Evolutionary conservation across 2,888 invertebrate species (phyloP), one percentile per base, ranked within the genome.

Genomic region (Spilosoma lubricipeda): DNA sequence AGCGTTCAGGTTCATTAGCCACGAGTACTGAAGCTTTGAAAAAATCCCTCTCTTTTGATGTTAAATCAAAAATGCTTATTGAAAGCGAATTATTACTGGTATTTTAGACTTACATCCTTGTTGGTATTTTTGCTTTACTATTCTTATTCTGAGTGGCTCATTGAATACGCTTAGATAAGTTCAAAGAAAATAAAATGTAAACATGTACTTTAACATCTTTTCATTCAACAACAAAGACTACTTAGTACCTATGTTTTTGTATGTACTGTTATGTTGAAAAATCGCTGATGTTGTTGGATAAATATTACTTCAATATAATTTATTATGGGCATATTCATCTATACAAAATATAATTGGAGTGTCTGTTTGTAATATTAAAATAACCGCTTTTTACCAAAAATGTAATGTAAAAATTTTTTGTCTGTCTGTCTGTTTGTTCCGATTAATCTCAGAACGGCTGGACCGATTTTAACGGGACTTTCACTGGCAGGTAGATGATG

Each of bases 1-100:
- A 85, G 86, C 82, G 82, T 90, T 89, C 88, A 75, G 87, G 83
- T 87, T 90, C 90, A 90, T 90, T 90, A 90, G 85, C 79, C 85
- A 83, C 81, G 82, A 80, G 83, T 76, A 80, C 69, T 76, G 80
- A 79, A 81, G 82, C 86, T 87, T 87, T 83, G 82, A 78, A 85
- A 87, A 87, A 87, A 85, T 66, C 74, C 79, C 69, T 72, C 72
- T 77, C 80, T 80, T 83, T 78, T 81, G 75, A 77, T 77, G 67
- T 70, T 65, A 71, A 78, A 82, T 82, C 75, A 81, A 88, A 88
- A 90, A 87, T 88, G 82, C 81, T 86, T 86, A 86, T 88, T 88
- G 85, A 86, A 82, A 82, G 75, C 78, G 76, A 81, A 83, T 82
- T 82, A 83, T 81, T 84, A 42, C 42, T 42, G 42, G 27, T 63